These are phyloP conservation scores for Empis stercorea DNA, from an alignment of 2,888 invertebrate species.

Conservation along the genomic window DNA sequence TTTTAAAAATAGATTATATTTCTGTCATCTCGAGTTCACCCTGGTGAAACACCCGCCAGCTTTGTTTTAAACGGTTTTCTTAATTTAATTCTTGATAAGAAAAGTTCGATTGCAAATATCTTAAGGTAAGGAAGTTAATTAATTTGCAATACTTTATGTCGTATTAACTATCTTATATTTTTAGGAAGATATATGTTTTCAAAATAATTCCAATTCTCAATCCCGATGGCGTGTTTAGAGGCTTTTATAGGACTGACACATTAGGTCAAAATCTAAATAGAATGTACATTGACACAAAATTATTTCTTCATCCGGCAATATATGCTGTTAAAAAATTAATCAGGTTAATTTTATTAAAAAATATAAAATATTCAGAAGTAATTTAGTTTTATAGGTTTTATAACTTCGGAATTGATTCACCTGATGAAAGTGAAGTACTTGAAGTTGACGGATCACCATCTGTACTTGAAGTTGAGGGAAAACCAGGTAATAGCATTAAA, in stretches of 20 bases:
- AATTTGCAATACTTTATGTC: background rate
- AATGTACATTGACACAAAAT: conserved; percentile 68
- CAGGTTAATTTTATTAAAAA: conserved; percentile 27
- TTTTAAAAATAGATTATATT: conserved; percentile 52
- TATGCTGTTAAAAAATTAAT: conserved; percentile 71
- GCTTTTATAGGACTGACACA: conserved; percentile 78
- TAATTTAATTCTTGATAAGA: conserved; percentile 58
- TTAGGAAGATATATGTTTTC: conserved; percentile 58
- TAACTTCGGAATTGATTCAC: conserved; percentile 50
- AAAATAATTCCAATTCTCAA: conserved; percentile 84
- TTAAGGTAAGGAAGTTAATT: conserved; percentile 38
- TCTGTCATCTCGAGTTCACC: conserved; percentile 80
- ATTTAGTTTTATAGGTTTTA: conserved; percentile 43
- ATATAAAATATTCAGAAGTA: no score
- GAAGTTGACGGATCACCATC: no score
- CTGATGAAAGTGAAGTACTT: conserved; percentile 6
- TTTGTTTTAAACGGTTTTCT: conserved; percentile 83
- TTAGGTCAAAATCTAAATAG: conserved; percentile 79
- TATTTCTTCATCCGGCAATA: conserved; percentile 65
- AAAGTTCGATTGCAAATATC: conserved; percentile 60
- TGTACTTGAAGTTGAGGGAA: no score
- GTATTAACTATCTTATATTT: conserved; percentile 2
- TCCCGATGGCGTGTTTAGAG: conserved; percentile 79
- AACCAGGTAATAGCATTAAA: no score
- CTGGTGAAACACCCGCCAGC: conserved; percentile 84